phyloP scores from a whole-genome alignment of 2,888 invertebrate species.

The Pycnomerus fuliginosus region DNA sequence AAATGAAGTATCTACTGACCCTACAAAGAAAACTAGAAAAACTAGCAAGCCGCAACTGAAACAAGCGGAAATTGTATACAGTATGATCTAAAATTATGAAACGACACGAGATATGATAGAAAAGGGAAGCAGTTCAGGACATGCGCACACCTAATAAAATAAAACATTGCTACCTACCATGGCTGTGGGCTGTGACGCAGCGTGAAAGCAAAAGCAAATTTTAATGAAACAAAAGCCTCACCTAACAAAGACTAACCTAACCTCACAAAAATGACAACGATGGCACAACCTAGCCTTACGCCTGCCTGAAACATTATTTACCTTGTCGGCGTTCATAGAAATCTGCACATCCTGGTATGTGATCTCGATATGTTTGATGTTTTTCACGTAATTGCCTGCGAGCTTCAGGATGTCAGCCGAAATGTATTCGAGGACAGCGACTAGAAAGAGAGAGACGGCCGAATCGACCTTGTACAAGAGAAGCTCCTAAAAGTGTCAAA shows the following conservation, averaged over 20 bases:
- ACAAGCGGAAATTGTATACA: too few relatives aligned
- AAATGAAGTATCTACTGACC: too few relatives aligned
- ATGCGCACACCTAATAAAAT: constrained; percentile 28
- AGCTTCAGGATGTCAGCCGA: constrained; percentile 93
- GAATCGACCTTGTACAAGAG: constrained; percentile 83
- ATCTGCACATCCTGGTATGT: constrained; percentile 94
- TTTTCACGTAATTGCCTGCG: constrained; percentile 96
- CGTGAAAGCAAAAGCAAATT: constrained; percentile 54
- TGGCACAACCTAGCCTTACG: too few relatives aligned
- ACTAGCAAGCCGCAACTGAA: constrained; percentile 23
- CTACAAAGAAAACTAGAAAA: too few relatives aligned
- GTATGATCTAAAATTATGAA: too few relatives aligned
- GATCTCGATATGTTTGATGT: constrained; percentile 89
- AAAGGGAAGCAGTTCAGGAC: constrained; percentile 2
- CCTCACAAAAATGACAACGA: too few relatives aligned
- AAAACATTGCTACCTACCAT: constrained; percentile 52
- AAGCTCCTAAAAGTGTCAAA: constrained; percentile 66
- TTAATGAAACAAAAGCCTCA: constrained; percentile 38
- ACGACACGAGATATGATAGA: too few relatives aligned
- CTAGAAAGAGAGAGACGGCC: constrained; percentile 86
- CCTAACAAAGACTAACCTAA: too few relatives aligned
- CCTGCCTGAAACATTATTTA: too few relatives aligned
- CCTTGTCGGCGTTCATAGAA: constrained; percentile 98
- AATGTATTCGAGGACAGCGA: constrained; percentile 93
- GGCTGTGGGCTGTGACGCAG: constrained; percentile 53